Base-by-base conservation (phyloP, 2,888 invertebrate genomes). In the Thumatha senex region DNA sequence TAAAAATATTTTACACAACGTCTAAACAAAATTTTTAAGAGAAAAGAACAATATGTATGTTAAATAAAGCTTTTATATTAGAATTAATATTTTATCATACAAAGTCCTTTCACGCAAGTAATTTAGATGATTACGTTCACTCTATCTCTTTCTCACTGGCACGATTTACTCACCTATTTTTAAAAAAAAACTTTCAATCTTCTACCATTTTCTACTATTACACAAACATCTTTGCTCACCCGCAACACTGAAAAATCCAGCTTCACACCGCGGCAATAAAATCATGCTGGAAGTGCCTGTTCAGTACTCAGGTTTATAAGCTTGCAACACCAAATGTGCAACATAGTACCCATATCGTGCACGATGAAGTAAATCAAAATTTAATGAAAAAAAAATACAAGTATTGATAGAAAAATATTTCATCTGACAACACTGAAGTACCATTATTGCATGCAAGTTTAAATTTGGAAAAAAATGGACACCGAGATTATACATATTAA, bases 251-350 rank as follows among this genome's bases (percentile, higher is more conserved):
- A 4, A 39, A 30, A 61, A 83, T 87, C 88, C 87, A 89, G 83
- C 77, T 75, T 62, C 71, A 75, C 62, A 44, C 35, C 74, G 72
- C 78, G 75, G 72, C 74, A 70, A 55, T 76, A 57, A 76, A 71
- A 57, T 71, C 89, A 89, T 90, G 89, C 89, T 77, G 78, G 78
- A 72, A 76, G 63, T 69, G 69, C 76, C 80, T 77, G 78, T 76
- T 65, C 56, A 70, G 67, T 70, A 66, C 70, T 76, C 69, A 77
- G 76, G 73, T 72, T 54, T 74, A 67, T 35, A 86, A 84, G 89
- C 89, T 89, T 90, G 90, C 87, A 80, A 85, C 78, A 84, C 84
- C 78, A 62, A 76, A 70, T 58, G 79, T 82, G 82, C 82, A 50
- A 46, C 51, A 58, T 54, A 48, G 54, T 57, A 56, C 55, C 61